phyloP scores from a whole-genome alignment of 2,797 vertebrate species.

The Cyclura pinguis region DNA sequence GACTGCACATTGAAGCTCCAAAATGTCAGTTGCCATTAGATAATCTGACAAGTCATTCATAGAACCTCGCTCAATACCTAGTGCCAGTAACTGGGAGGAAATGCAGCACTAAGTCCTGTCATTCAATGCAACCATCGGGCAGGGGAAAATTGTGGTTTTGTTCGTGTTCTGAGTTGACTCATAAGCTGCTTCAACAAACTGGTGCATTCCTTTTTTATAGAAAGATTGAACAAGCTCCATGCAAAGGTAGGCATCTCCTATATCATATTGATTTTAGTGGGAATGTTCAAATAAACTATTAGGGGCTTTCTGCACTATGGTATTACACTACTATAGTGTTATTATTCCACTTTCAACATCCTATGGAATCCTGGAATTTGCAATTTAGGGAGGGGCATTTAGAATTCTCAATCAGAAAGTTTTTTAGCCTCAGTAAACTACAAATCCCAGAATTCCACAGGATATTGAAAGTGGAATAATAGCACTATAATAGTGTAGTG shows the following conservation, averaged over 20 bases:
- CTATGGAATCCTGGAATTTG: no score
- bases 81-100: neutral
- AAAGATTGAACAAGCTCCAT: neutral
- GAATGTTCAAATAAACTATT: neutral
- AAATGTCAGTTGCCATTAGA: neutral
- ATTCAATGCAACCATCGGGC: neutral
- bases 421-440: no score
- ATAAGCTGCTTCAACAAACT: neutral
- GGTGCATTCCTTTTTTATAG: neutral
- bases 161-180: neutral
- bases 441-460: no score
- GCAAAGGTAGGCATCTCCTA: neutral
- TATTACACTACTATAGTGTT: no score
- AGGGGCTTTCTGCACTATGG: no score
- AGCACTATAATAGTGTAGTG: no score
- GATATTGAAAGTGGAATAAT: no score
- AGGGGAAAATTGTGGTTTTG: neutral
- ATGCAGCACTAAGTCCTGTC: fast-evolving
- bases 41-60: neutral
- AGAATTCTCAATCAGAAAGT: no score
- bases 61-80: neutral
- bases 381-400: no score
- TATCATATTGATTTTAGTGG: neutral
- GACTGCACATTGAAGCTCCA: neutral
- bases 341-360: no score